These are phyloP conservation scores for Alethe diademata DNA, from an alignment of 2,113 vertebrate genomes.

Conservation along the genomic window DNA sequence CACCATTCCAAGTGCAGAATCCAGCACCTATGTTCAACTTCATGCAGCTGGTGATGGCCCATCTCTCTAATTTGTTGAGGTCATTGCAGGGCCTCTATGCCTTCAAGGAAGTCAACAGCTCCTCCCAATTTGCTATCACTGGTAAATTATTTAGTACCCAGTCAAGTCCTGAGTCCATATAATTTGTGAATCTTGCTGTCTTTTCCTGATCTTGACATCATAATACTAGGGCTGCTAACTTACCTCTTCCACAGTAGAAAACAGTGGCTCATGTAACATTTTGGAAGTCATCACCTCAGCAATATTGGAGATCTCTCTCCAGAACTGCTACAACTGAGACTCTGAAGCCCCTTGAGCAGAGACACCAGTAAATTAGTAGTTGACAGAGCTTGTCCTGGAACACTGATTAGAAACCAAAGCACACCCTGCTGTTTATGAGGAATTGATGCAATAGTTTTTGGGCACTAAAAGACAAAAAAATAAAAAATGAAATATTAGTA, in stretches of 20 bases:
- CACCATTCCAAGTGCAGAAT: background rate
- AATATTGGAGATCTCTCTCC: background rate
- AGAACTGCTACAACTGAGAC: background rate
- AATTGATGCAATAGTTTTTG: background rate
- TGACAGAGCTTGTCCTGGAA: background rate
- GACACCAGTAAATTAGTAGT: background rate
- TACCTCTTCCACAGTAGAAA: background rate
- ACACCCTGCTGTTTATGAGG: background rate
- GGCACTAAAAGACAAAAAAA: background rate
- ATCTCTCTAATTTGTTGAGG: background rate
- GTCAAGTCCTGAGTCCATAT: no score
- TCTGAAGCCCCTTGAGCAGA: background rate
- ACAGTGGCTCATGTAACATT: background rate
- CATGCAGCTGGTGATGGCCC: background rate
- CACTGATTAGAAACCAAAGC: background rate
- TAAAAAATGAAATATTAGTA: background rate
- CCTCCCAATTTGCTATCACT: background rate
- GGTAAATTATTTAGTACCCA: background rate
- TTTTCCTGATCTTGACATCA: background rate
- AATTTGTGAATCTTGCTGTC: background rate
- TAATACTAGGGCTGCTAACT: background rate
- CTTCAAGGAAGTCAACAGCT: background rate
- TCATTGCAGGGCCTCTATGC: background rate
- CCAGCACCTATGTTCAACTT: background rate
- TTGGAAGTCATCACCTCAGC: background rate